A percentile compares a stretch with the other conserved stretches of the same genome.
Evolutionary conservation across 2,113 vertebrate species (phyloP).

Genomic region (Orthonyx spaldingii): DNA sequence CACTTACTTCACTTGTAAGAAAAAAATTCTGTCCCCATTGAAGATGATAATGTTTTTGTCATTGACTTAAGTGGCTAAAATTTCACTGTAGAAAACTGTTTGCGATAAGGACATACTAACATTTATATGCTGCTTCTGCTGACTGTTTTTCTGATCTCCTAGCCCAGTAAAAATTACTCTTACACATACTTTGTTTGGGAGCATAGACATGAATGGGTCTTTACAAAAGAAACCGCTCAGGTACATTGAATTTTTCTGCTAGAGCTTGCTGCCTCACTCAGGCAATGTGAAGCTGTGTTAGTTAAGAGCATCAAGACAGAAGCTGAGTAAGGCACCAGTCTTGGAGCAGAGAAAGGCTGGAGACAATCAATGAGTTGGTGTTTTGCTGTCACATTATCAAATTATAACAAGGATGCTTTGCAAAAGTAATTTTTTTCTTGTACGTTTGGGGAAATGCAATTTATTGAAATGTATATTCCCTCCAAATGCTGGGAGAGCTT

Average conservation of each 20-base stretch:
- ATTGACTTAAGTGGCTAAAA: not conserved
- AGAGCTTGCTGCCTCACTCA: not conserved
- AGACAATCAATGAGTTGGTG: not conserved
- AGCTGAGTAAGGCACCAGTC: not conserved
- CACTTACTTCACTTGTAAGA: not conserved
- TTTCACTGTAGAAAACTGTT: not conserved
- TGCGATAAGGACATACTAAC: not conserved
- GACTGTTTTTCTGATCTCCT: not conserved
- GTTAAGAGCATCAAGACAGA: not conserved
- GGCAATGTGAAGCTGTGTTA: not conserved
- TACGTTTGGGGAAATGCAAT: slow-evolving; percentile 11
- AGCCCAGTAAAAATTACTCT: not conserved
- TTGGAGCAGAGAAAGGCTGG: not conserved
- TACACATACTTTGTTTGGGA: not conserved
- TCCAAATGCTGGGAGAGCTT: not conserved
- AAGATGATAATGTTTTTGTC: not conserved
- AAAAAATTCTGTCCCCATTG: not conserved
- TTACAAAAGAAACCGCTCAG: not conserved
- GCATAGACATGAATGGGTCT: not conserved
- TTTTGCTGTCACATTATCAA: not conserved
- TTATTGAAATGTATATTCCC: not conserved
- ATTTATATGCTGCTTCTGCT: not conserved
- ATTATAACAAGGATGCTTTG: not conserved
- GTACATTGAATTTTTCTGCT: not conserved
- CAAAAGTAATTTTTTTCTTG: not conserved